phyloP scores from a whole-genome alignment of 2,888 invertebrate species.

The Oxystoma pomonae region DNA sequence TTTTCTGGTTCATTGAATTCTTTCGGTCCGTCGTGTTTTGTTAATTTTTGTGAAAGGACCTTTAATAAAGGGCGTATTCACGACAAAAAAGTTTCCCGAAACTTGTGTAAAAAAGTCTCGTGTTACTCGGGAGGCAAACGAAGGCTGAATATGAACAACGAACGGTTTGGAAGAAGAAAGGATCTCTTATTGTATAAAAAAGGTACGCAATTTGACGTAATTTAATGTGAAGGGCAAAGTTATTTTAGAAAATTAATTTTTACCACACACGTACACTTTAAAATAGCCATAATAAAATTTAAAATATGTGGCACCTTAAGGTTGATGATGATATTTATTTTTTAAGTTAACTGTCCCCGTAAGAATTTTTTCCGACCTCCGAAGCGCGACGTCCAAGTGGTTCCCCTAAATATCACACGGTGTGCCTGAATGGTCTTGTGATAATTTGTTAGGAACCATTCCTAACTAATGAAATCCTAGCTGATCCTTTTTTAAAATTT shows the following conservation, averaged over 20 bases:
- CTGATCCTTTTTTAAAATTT: too few relatives aligned
- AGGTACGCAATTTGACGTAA: not conserved
- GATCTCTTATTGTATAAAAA: too few relatives aligned
- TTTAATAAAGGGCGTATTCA: slow-evolving; percentile 7
- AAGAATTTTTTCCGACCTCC: too few relatives aligned
- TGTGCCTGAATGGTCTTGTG: too few relatives aligned
- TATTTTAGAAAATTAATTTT: not conserved
- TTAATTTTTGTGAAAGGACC: slow-evolving; percentile 15
- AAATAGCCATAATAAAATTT: too few relatives aligned
- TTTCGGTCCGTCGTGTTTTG: slow-evolving; percentile 12
- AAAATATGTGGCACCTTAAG: too few relatives aligned
- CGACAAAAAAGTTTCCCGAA: slow-evolving; percentile 4
- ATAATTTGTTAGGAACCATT: too few relatives aligned
- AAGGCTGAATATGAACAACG: not conserved
- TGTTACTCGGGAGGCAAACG: slow-evolving; percentile 10
- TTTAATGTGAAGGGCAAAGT: not conserved
- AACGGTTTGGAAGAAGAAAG: not conserved
- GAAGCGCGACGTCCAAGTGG: too few relatives aligned
- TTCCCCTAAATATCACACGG: too few relatives aligned
- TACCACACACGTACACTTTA: not conserved
- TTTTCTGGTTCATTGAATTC: slow-evolving; percentile 17
- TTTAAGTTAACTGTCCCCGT: too few relatives aligned
- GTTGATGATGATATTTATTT: too few relatives aligned
- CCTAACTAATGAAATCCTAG: too few relatives aligned
- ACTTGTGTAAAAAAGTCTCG: slow-evolving; percentile 17